Evolutionary conservation across 2,888 invertebrate genomes (phyloP).

Genomic region (Ophion ventricosus): DNA sequence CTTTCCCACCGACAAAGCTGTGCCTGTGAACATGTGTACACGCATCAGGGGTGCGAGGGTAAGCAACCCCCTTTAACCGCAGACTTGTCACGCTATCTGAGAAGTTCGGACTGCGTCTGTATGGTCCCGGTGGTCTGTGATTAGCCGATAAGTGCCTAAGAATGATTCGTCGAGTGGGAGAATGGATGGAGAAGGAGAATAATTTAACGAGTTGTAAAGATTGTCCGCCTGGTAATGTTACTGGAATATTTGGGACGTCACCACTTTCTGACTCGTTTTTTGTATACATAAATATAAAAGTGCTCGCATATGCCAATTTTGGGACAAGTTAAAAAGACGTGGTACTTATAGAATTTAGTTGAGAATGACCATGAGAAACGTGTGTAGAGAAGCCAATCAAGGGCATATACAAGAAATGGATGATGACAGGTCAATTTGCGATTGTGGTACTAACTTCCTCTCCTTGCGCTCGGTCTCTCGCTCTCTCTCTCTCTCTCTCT

Average conservation of each 20-base stretch:
- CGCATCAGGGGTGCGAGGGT: background rate
- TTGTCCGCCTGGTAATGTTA: constrained; percentile 69
- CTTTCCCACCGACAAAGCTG: no score
- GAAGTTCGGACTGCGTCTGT: constrained; percentile 53
- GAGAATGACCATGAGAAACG: constrained; percentile 25
- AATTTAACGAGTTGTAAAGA: constrained; percentile 76
- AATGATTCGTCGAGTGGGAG: constrained; percentile 68
- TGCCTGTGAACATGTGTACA: no score
- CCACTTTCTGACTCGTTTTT: constrained; percentile 15
- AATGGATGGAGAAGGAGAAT: constrained; percentile 48
- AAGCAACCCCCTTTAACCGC: constrained; percentile 22
- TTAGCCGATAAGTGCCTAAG: constrained; percentile 75
- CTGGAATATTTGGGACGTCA: constrained; percentile 55
- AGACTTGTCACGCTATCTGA: constrained; percentile 59
- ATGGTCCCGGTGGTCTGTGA: constrained; percentile 68
- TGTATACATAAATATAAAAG: background rate
- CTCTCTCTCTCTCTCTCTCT: constrained; percentile 45
- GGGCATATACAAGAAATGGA: constrained; percentile 49
- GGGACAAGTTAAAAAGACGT: constrained; percentile 20
- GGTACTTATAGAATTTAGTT: constrained; percentile 43
- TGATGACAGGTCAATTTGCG: constrained; percentile 65
- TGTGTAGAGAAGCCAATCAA: constrained; percentile 6
- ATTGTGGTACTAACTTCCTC: constrained; percentile 30
- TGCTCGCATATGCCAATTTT: constrained; percentile 8
- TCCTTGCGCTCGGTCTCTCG: constrained; percentile 38